These are phyloP conservation scores for Dryobotodes eremita DNA, from an alignment of 2,888 invertebrate genomes.

Conservation along the genomic window DNA sequence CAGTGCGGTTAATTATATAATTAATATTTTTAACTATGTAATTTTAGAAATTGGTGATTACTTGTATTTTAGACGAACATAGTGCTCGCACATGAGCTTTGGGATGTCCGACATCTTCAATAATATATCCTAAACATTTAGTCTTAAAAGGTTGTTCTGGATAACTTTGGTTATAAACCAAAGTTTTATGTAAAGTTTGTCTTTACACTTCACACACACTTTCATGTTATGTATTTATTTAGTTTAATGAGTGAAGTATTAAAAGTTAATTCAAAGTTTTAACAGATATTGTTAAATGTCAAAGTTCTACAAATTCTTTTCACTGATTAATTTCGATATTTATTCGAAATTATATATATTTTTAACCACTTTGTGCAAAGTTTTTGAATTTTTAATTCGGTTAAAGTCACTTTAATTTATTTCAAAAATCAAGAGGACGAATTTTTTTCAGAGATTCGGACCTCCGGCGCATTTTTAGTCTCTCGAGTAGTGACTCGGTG, in stretches of 20 bases:
- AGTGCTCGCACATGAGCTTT: rapidly evolving
- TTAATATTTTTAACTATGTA: too few species aligned
- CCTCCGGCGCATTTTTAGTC: neutral
- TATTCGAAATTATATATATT: neutral
- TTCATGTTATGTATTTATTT: too few species aligned
- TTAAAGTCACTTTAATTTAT: neutral
- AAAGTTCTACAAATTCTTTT: too few species aligned
- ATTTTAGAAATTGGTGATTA: neutral
- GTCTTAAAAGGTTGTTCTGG: neutral
- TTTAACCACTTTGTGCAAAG: neutral
- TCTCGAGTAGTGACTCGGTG: too few species aligned
- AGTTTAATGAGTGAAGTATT: neutral
- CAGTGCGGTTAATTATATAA: too few species aligned
- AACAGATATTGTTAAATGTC: neutral
- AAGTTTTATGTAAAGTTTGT: neutral
- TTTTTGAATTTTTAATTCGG: neutral
- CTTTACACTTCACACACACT: too few species aligned
- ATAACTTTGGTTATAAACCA: neutral
- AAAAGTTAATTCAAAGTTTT: neutral
- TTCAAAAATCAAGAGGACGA: too few species aligned
- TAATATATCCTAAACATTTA: neutral
- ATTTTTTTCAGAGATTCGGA: neutral
- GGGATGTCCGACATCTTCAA: neutral
- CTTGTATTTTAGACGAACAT: neutral
- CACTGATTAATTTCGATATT: neutral